Evolutionary conservation across 2,888 invertebrate species (phyloP), one percentile per base, ranked within the genome.

Genomic region (Papilio elwesi): DNA sequence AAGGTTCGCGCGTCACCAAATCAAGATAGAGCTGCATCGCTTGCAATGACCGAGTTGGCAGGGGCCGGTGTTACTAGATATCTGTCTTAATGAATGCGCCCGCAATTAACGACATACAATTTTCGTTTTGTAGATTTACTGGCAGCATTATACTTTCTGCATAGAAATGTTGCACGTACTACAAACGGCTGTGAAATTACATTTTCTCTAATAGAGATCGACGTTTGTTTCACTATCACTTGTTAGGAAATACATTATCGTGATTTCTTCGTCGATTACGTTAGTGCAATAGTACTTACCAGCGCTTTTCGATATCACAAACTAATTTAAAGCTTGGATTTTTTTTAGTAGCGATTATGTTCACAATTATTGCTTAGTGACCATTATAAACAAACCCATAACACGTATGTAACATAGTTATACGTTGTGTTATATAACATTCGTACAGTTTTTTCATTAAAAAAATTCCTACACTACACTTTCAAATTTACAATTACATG

Each of bases 121-220:
- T 86, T 87, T 84, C 82, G 85, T 85, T 87, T 86, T 85, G 85
- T 86, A 84, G 80, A 86, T 82, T 87, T 86, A 83, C 79, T 78
- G 74, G 77, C 80, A 77, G 79, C 78, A 79, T 80, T 77, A 82
- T 80, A 53, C 49, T 76, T 79, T 80, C 77, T 83, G 80, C 81
- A 83, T 82, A 78, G 77, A 75, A 81, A 79, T 79, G 74, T 78
- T 77, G 80, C 83, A 81, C 84, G 81, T 82, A 80, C 78, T 78
- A 76, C 78, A 71, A 70, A 71, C 80, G 78, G 74, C 78, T 82
- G 80, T 80, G 78, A 83, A 83, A 83, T 85, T 83, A 83, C 77
- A 75, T 83, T 85, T 82, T 82, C 82, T 71, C 67, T 76, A 78
- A 78, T 77, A 76, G 73, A 78, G 78, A 79, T 75, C 71, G 69